A percentile compares a stretch with the other conserved stretches of the same genome.
These are phyloP conservation scores for Copidosoma floridanum DNA, from an alignment of 1,140 invertebrate genomes.

Conservation along the genomic window DNA sequence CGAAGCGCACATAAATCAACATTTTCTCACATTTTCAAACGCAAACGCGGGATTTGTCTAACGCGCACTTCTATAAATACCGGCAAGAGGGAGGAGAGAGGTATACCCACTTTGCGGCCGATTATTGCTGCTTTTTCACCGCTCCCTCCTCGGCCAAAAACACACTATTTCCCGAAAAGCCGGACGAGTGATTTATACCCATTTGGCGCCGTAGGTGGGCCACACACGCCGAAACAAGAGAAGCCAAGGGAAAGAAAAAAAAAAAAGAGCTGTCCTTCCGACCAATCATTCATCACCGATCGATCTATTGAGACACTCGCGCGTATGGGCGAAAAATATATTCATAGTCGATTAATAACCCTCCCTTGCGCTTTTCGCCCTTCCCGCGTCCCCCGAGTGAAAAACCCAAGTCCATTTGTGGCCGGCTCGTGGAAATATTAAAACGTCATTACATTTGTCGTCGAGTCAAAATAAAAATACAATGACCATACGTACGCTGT, in stretches of 20 bases:
- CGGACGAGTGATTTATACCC: constrained; percentile 6
- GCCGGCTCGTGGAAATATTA: constrained; percentile 4
- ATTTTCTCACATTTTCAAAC: too few relatives aligned
- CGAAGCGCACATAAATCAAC: too few relatives aligned
- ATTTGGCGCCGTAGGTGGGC: constrained; percentile 19
- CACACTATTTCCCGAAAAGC: neutral
- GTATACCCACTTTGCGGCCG: neutral
- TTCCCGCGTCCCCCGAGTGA: too few relatives aligned
- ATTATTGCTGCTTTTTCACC: neutral
- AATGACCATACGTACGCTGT: neutral
- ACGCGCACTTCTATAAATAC: too few relatives aligned
- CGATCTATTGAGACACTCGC: constrained; percentile 16
- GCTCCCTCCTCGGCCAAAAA: neutral
- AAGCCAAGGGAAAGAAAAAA: neutral
- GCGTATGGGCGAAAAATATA: constrained; percentile 3
- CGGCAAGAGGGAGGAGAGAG: too few relatives aligned
- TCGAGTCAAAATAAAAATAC: neutral
- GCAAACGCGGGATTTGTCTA: too few relatives aligned
- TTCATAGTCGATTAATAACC: constrained; percentile 17
- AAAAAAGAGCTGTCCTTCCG: neutral
- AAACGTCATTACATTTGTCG: constrained; percentile 9
- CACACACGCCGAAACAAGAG: neutral
- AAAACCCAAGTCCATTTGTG: constrained; percentile 5
- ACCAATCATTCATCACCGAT: constrained; percentile 17
- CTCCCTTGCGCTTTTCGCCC: neutral